phyloP scores from a whole-genome alignment of 2,113 vertebrate genomes.

The Cavia aperea region DNA sequence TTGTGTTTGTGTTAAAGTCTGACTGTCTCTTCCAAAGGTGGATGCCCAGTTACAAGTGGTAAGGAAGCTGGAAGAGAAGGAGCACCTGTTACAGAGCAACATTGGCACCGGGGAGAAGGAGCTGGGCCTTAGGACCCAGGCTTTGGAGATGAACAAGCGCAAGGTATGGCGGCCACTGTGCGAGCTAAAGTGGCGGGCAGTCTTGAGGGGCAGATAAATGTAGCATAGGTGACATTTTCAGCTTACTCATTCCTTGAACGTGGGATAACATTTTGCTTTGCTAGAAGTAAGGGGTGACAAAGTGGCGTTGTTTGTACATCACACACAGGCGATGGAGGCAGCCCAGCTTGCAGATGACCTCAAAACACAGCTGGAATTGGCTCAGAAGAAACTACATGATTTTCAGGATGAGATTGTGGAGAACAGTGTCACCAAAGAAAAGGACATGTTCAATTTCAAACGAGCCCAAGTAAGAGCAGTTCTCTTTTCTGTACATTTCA shows the following conservation, averaged over 20 bases:
- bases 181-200: background rate
- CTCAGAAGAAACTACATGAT: conserved; percentile 89
- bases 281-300: background rate
- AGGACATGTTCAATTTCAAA: conserved; percentile 94
- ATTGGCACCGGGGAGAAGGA: conserved; percentile 95
- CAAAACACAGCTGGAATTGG: conserved; percentile 86
- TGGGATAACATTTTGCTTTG: background rate
- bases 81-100: conserved; percentile 95
- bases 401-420: conserved; percentile 93
- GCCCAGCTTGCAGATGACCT: conserved; percentile 90
- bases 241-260: background rate
- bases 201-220: background rate
- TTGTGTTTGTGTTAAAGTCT: background rate
- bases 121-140: conserved; percentile 88
- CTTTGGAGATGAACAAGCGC: conserved; percentile 96
- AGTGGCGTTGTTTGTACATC: background rate
- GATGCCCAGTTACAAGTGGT: conserved; percentile 97
- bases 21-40: conserved; percentile 77
- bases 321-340: conserved; percentile 87
- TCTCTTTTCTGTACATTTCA: conserved; percentile 27
- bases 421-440: conserved; percentile 94
- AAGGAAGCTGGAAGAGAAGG: conserved; percentile 94
- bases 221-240: background rate
- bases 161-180: conserved; percentile 78
- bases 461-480: conserved; percentile 85